phyloP scores from a whole-genome alignment of 2,113 vertebrate genomes.

The Oncorhynchus mykiss region DNA sequence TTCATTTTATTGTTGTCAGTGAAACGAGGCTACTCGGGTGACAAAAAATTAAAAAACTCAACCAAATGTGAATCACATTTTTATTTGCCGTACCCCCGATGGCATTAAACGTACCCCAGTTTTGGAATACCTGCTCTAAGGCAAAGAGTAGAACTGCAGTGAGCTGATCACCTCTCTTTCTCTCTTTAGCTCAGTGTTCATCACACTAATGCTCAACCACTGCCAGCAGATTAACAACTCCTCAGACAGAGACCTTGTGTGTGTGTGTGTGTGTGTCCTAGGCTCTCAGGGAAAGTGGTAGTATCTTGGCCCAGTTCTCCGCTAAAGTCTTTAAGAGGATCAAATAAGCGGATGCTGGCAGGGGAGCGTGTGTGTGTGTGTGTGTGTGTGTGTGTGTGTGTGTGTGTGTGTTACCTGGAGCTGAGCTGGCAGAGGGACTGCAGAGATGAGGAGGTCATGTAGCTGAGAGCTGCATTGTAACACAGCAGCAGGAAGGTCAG shows the following conservation, averaged over 20 bases:
- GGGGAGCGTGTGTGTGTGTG: not conserved
- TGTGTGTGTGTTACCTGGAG: constrained; percentile 81
- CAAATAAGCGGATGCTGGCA: constrained; percentile 41
- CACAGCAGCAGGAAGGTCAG: constrained; percentile 94
- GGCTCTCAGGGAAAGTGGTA: not conserved
- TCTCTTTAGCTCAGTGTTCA: constrained; percentile 27
- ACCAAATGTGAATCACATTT: too few species aligned
- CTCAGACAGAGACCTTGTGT: not conserved
- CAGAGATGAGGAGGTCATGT: constrained; percentile 88
- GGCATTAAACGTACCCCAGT: too few species aligned
- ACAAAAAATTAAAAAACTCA: too few species aligned
- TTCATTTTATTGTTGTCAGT: too few species aligned
- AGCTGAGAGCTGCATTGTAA: constrained; percentile 93
- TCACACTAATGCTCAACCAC: constrained; percentile 30
- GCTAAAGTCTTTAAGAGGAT: constrained; percentile 39
- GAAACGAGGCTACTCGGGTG: too few species aligned
- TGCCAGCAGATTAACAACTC: constrained; percentile 16
- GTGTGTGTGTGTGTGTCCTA: constrained; percentile 26
- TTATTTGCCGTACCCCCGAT: too few species aligned
- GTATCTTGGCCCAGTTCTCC: too few species aligned
- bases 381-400: constrained; percentile 8
- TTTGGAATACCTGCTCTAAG: too few species aligned
- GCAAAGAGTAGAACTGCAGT: too few species aligned
- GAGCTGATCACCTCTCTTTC: not conserved
- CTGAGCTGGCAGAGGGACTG: constrained; percentile 93